These are phyloP conservation scores for Hirtodrosophila histrioides DNA, from an alignment of 2,888 invertebrate species.

Conservation along the genomic window DNA sequence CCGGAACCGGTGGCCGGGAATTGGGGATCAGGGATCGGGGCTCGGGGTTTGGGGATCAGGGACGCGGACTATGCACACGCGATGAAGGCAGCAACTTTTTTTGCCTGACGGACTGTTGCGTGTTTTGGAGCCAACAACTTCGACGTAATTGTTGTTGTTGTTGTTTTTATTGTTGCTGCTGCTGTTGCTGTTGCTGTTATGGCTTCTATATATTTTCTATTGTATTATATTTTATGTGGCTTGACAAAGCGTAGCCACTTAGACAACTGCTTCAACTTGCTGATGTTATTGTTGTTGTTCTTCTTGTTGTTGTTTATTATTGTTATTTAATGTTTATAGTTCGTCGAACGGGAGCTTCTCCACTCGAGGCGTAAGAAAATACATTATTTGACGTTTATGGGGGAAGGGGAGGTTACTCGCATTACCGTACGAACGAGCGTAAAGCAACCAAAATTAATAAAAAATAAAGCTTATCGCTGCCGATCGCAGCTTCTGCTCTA, in stretches of 20 bases:
- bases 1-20: constrained; percentile 19
- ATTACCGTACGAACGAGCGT: constrained; percentile 23
- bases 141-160: constrained; percentile 23
- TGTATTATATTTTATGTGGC: constrained; percentile 63
- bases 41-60: too few relatives aligned
- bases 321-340: constrained; percentile 70
- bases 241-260: constrained; percentile 66
- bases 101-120: constrained; percentile 72
- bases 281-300: constrained; percentile 29
- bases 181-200: constrained; percentile 35
- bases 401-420: constrained; percentile 11
- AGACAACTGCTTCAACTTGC: constrained; percentile 68
- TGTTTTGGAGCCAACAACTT: constrained; percentile 69
- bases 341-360: constrained; percentile 39
- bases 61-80: constrained; percentile 35
- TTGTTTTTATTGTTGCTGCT: constrained; percentile 26
- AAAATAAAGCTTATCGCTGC: not conserved
- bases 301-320: constrained; percentile 59
- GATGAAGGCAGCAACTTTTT: constrained; percentile 49
- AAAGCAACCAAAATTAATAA: not conserved
- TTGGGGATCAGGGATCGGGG: not conserved
- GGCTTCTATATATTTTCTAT: constrained; percentile 56
- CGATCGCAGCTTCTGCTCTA: constrained; percentile 14
- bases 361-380: constrained; percentile 41
- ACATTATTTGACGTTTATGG: constrained; percentile 43